Percentiles rank a stretch among this genome's conserved stretches.
phyloP scores from a whole-genome alignment of 2,113 vertebrate species.

The zebrafish (Danio rerio) region GRCz12tu NC_133185.1:28578001-28578500 shows the following conservation, averaged over 20 bases:
- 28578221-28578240: slow-evolving; percentile 26
- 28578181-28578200: slow-evolving; percentile 16
- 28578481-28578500: too few relatives aligned
- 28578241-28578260: background rate
- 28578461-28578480: too few relatives aligned
- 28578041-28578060: slow-evolving; percentile 45
- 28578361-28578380: too few relatives aligned
- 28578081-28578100: slow-evolving; percentile 59
- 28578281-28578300: background rate
- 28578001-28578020: slow-evolving; percentile 36
- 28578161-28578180: slow-evolving; percentile 56
- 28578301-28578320: background rate
- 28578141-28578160: slow-evolving; percentile 32
- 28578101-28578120: slow-evolving; percentile 45
- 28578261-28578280: slow-evolving; percentile 19
- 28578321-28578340: background rate
- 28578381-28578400: too few relatives aligned
- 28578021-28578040: slow-evolving; percentile 35
- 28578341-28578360: background rate
- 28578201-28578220: slow-evolving; percentile 29
- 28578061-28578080: slow-evolving; percentile 54
- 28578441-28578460: too few relatives aligned
- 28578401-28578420: too few relatives aligned
- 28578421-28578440: too few relatives aligned
- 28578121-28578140: slow-evolving; percentile 54